Percentiles rank a stretch among this genome's conserved stretches.
phyloP scores from a whole-genome alignment of 2,113 vertebrate genomes.

The Diphyllodes magnificus region DNA sequence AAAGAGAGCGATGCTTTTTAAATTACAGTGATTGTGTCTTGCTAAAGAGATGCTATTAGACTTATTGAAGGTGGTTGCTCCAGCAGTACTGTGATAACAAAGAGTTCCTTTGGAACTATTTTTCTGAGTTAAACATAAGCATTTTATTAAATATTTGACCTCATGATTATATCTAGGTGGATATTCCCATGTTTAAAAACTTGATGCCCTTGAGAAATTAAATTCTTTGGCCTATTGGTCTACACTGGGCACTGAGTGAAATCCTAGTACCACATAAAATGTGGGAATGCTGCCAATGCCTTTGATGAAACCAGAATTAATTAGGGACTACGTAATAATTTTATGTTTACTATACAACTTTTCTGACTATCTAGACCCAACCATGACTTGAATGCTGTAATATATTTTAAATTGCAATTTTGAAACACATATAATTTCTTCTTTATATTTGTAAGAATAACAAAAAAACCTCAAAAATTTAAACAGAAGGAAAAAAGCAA shows the following conservation, averaged over 20 bases:
- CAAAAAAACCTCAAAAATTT: not conserved
- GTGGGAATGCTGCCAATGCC: not conserved
- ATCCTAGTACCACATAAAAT: not conserved
- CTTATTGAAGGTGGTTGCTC: not conserved
- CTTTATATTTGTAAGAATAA: not conserved
- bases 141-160: not conserved
- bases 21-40: not conserved
- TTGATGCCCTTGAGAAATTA: not conserved
- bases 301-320: not conserved
- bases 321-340: not conserved
- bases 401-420: not conserved
- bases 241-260: not conserved
- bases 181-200: not conserved
- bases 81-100: not conserved
- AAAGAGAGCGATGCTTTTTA: not conserved
- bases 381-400: not conserved
- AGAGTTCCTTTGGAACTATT: not conserved
- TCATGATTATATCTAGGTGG: not conserved
- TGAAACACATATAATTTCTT: not conserved
- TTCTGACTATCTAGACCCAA: not conserved
- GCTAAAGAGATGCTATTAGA: not conserved
- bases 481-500: not conserved
- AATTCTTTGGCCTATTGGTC: not conserved
- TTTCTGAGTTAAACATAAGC: not conserved
- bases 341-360: not conserved